Percentiles rank a stretch among this genome's conserved stretches.
Evolutionary conservation across 2,888 invertebrate genomes (phyloP).

Genomic region (Lamproptera curius): DNA sequence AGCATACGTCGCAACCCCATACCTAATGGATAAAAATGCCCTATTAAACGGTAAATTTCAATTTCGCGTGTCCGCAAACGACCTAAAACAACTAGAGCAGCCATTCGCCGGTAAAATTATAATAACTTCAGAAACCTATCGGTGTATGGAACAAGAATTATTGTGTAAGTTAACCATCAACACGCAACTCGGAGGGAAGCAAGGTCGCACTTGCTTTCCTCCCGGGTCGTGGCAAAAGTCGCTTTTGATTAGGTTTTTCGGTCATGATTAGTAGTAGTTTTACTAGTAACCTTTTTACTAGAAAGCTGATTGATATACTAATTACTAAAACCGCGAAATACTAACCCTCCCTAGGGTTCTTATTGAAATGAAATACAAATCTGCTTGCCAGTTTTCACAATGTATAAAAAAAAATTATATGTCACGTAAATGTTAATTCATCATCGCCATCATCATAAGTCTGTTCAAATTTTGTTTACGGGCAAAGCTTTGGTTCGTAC

Average conservation of each 20-base stretch:
- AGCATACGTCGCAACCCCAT: not conserved
- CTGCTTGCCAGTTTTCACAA: no score
- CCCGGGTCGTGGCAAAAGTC: not conserved
- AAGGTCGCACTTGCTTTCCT: slow-evolving; percentile 3
- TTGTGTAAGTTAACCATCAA: slow-evolving; percentile 16
- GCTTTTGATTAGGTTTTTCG: not conserved
- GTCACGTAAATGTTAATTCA: no score
- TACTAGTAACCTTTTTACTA: no score
- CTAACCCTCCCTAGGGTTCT: no score
- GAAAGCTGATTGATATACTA: no score
- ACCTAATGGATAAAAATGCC: slow-evolving; percentile 1
- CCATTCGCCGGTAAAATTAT: slow-evolving; percentile 7
- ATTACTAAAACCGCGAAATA: no score
- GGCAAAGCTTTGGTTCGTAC: no score
- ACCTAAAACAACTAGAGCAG: not conserved
- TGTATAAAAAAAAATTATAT: no score
- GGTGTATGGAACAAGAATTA: slow-evolving; percentile 13
- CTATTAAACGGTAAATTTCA: slow-evolving; percentile 13
- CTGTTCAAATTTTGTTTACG: no score
- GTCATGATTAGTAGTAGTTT: no score
- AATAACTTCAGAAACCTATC: slow-evolving; percentile 17
- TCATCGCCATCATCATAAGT: no score
- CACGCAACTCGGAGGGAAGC: slow-evolving; percentile 7
- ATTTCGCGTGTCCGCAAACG: slow-evolving; percentile 10
- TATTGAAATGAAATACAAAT: no score